phyloP scores from a whole-genome alignment of 2,888 invertebrate genomes.

The Eugnorisma glareosa region DNA sequence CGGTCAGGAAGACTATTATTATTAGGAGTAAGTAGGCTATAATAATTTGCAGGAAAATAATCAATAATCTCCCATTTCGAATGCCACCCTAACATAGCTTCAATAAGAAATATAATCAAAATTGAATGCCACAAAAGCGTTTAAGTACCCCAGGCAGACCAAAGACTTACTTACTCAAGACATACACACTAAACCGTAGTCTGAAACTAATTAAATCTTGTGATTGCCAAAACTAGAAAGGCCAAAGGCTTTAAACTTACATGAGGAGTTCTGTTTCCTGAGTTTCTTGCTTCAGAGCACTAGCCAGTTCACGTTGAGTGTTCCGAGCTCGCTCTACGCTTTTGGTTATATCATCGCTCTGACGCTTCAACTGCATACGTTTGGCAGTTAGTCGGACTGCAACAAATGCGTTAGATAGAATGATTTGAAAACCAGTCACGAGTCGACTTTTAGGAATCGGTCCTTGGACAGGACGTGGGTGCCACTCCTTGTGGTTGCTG shows the following conservation, averaged over 20 bases:
- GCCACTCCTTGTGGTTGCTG: not conserved
- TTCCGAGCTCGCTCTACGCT: constrained; percentile 69
- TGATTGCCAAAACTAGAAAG: not conserved
- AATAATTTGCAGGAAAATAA: not conserved
- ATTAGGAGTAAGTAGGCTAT: not conserved
- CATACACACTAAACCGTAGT: not conserved
- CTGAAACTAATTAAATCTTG: constrained; percentile 9
- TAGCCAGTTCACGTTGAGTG: constrained; percentile 68
- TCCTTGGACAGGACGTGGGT: not conserved
- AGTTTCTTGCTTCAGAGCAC: constrained; percentile 71
- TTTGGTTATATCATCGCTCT: constrained; percentile 75
- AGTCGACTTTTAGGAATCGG: not conserved
- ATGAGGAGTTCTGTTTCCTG: constrained; percentile 72
- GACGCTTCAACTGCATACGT: constrained; percentile 79
- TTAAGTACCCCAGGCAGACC: not conserved
- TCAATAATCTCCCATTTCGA: not conserved
- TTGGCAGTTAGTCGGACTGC: constrained; percentile 80
- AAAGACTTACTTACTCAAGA: constrained; percentile 1
- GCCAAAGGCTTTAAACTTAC: constrained; percentile 48
- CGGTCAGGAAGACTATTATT: not conserved
- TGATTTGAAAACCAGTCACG: not conserved
- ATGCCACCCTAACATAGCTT: not conserved
- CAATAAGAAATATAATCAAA: not conserved
- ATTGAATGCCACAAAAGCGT: not conserved
- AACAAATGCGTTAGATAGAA: constrained; percentile 36